Base-by-base conservation (phyloP, 2,888 invertebrate genomes). In the Yponomeuta sedellus region DNA sequence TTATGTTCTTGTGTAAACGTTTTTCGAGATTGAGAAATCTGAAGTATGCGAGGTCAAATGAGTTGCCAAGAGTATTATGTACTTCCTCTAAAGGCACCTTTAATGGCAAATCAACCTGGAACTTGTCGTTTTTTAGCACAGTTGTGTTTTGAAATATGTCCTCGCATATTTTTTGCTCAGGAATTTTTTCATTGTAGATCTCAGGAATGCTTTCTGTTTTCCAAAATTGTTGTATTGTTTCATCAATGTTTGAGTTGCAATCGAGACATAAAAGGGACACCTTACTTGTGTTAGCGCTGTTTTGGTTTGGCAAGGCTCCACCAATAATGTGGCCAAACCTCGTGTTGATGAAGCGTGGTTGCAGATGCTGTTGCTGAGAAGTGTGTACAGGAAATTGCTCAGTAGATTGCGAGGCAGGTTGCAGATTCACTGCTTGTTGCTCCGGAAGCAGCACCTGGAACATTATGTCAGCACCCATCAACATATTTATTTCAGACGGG, bases 51-150 rank as follows among this genome's bases (percentile, higher is more conserved):
- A 65, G 16, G 19, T 52, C 34, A 65, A 67, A 67, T 6, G 64
- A 64, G 57, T 67, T 20, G n/a, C 66, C 66, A 11, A 67, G 22
- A 28, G 66, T 10, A 12, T 66, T 25, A 61, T 64, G 64, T 8
- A 67, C 10, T 56, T 59, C 44, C 8, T 22, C 25, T 25, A 66
- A 22, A 11, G 66, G 66, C 65, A 59, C 22, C 34, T 68, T 66
- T 20, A 68, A 20, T n/a, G 68, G 68, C 25, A 68, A 59, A 8
- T 20, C 65, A 16, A 68, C 68, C 44, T 44, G 44, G 12, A 44
- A 44, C 44, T 58, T 66, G 52, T 64, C 61, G 64, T 22, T 61
- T 64, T n/a, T 66, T 62, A 40, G 66, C 56, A 40, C 8, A 59
- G 66, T 66, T 11, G 61, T 66, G 28, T 63, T 16, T 59, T 68